phyloP scores from a whole-genome alignment of 2,113 vertebrate species.

The Lethenteron reissneri region DNA sequence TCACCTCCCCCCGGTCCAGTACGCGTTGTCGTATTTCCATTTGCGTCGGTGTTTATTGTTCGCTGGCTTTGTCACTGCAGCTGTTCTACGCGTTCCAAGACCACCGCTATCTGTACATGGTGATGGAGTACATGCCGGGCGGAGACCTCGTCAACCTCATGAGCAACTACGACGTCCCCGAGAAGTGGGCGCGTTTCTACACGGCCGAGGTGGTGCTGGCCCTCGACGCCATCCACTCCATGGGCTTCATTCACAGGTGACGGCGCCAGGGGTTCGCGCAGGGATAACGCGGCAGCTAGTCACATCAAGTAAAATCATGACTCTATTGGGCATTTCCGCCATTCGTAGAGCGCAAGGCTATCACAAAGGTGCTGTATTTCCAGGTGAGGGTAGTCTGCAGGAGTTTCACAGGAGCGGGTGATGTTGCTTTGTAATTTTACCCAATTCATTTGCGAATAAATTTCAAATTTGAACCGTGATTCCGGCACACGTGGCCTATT shows the following conservation, averaged over 20 bases:
- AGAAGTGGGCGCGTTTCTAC: conserved; percentile 97
- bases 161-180: conserved; percentile 95
- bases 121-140: conserved; percentile 98
- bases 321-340: no score
- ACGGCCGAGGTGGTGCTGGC: conserved; percentile 92
- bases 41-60: not conserved
- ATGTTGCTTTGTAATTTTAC: no score
- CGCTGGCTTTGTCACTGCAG: conserved; percentile 18
- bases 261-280: not conserved
- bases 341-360: no score
- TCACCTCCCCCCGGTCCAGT: no score
- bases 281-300: not conserved
- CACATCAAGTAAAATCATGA: no score
- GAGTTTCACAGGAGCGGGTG: no score
- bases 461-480: no score
- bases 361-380: no score
- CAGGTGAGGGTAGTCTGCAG: no score
- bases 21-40: not conserved
- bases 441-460: no score
- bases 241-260: conserved; percentile 98
- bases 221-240: conserved; percentile 86
- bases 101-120: conserved; percentile 94
- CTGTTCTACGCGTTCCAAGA: conserved; percentile 97
- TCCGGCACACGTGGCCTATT: no score
- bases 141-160: conserved; percentile 94